Base-by-base conservation (phyloP, 30 jellyfish, hydroid and myxozoan species). In the Turritopsis dohrnii region DNA sequence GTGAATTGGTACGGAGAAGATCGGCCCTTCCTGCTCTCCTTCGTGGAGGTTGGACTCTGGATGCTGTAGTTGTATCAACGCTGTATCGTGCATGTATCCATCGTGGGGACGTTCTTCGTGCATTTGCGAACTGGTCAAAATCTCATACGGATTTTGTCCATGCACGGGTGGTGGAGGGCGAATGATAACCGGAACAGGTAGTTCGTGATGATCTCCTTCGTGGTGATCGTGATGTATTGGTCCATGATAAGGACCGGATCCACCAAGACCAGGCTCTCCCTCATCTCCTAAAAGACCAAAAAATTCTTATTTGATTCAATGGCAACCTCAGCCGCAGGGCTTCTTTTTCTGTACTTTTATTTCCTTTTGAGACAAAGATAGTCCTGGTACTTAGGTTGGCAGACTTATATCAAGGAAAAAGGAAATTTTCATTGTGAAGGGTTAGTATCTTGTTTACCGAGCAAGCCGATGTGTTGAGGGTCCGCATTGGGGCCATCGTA, bases 171-270 rank as follows among this genome's bases (percentile, higher is more conserved):
- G 87, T 1, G 87, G 87, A 21, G 87, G 87, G 60, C 66, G 60
- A 41, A 80, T 80, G 19, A 80, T 80, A n/a, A 80, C 87, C 52
- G 87, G 87, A 65, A 80, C 87, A 13, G 87, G 87, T 52, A 80
- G 65, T 25, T 41, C 65, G 66, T 80, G 75, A 27, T 65, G 65
- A 30, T 80, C 65, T 23, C 66, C 60, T 19, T 28, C 66, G 28
- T 53, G 75, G 65, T 69, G 65, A 13, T 76, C 72, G 22, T 80
- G 54, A 21, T 65, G 53, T 4, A 29, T 80, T 53, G 82, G 65
- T 41, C 87, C 87, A 23, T 65, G 52, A 52, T 80, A 80, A 17
- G 87, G 87, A 21, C 87, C 87, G 60, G 65, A 65, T 1, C 87
- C 87, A 21, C 87, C 87, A 18, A 80, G 52, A 21, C 87, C 87